These are phyloP conservation scores for Avahi laniger DNA, from an alignment of 2,797 vertebrate genomes.

Conservation along the genomic window DNA sequence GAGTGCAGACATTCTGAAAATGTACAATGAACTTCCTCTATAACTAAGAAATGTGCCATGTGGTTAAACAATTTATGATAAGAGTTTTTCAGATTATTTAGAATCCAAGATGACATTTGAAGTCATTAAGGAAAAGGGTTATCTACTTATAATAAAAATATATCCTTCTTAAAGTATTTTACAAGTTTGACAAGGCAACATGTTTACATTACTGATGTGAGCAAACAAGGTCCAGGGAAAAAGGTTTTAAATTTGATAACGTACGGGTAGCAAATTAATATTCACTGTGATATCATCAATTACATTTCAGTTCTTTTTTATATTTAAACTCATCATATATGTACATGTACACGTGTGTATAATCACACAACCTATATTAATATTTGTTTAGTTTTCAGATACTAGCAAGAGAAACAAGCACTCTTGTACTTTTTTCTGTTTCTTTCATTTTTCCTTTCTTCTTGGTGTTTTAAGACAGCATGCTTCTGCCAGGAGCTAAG, in stretches of 20 bases:
- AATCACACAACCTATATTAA: background rate
- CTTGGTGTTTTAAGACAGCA: constrained; percentile 61
- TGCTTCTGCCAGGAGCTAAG: constrained; percentile 58
- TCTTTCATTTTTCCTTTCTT: background rate
- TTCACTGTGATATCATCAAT: background rate
- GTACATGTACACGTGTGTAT: background rate
- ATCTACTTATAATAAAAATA: constrained; percentile 49
- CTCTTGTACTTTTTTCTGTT: background rate
- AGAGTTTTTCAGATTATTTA: constrained; percentile 60
- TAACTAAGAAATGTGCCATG: constrained; percentile 27
- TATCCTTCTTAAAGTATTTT: background rate
- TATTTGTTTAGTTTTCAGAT: constrained; percentile 66
- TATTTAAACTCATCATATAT: background rate
- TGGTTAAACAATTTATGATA: constrained; percentile 65
- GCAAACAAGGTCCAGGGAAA: constrained; percentile 29
- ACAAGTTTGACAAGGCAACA: background rate
- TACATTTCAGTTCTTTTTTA: background rate
- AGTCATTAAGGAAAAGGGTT: constrained; percentile 53
- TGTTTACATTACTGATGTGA: constrained; percentile 41
- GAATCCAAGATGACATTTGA: constrained; percentile 22
- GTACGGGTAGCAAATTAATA: background rate
- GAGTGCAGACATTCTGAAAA: constrained; percentile 18
- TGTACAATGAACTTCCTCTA: background rate
- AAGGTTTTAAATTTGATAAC: background rate
- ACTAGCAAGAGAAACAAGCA: background rate